Percentiles rank a stretch among this genome's conserved stretches.
phyloP scores from a whole-genome alignment of 2,113 vertebrate genomes.

The Microcebus jonahi region DNA sequence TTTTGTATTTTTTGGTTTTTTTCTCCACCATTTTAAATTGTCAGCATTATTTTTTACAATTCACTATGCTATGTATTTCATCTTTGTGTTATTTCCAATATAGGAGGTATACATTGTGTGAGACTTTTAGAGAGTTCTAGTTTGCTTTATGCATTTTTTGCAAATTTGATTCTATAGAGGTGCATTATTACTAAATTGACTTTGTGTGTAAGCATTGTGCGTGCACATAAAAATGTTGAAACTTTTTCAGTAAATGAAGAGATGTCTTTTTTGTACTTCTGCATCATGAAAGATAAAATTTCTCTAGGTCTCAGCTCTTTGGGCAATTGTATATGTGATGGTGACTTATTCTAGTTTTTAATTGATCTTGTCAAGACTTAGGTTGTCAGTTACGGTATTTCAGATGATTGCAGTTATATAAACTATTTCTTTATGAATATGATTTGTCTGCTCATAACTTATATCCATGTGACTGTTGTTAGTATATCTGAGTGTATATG shows the following conservation, averaged over 20 bases:
- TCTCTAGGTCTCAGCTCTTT: background rate
- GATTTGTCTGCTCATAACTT: background rate
- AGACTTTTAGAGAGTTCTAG: background rate
- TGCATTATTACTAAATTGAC: background rate
- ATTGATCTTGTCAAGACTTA: background rate
- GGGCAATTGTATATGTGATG: background rate
- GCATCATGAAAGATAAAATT: no score
- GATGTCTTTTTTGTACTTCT: no score
- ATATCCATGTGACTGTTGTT: background rate
- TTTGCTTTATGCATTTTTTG: background rate
- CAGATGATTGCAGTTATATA: background rate
- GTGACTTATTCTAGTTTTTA: background rate
- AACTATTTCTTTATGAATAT: background rate
- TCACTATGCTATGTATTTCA: background rate
- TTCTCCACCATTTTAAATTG: background rate
- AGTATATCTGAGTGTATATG: background rate
- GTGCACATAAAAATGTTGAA: no score
- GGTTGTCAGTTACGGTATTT: background rate
- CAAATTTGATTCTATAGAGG: background rate
- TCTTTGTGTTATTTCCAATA: background rate
- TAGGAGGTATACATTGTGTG: background rate
- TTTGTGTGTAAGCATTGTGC: background rate
- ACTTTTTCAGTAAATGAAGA: no score
- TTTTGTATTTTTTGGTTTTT: background rate
- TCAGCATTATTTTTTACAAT: background rate